Conservation (phyloP, 2,797 vertebrate species). For the Botia kubotai region DNA sequence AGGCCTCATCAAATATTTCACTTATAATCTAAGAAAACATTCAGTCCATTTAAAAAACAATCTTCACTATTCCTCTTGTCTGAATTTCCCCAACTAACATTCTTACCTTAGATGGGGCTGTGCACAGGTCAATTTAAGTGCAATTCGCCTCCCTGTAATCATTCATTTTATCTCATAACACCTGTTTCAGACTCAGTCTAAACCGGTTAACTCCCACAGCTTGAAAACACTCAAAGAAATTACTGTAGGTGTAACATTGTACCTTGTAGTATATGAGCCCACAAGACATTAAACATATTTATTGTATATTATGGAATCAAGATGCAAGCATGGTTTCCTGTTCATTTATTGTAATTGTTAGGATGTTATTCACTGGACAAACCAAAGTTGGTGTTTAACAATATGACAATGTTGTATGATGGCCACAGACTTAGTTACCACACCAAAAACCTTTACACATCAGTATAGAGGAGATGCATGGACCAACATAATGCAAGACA, state of each 20-base stretch:
- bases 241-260: not conserved
- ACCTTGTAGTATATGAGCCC: not conserved
- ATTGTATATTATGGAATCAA: not conserved
- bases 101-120: slow-evolving; percentile 61
- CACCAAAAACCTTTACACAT: slow-evolving; percentile 47
- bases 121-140: slow-evolving; percentile 40
- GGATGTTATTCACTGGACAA: too few species aligned
- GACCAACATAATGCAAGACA: slow-evolving; percentile 1
- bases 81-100: slow-evolving; percentile 46
- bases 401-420: too few species aligned
- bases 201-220: not conserved
- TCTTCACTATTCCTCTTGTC: too few species aligned
- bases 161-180: slow-evolving; percentile 20
- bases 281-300: not conserved
- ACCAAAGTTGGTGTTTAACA: not conserved
- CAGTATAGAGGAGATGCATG: not conserved
- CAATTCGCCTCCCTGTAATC: slow-evolving; percentile 13
- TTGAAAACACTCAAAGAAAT: not conserved
- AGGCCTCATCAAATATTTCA: not conserved
- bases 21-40: slow-evolving; percentile 41
- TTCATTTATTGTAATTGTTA: not conserved
- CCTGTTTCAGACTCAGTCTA: slow-evolving; percentile 4
- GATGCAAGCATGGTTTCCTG: not conserved
- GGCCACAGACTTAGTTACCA: slow-evolving; percentile 33
- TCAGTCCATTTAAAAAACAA: not conserved